Percentiles rank a stretch among this genome's conserved stretches.
phyloP scores from a whole-genome alignment of 2,888 invertebrate species.

The Nematopogon swammerdamellus region DNA sequence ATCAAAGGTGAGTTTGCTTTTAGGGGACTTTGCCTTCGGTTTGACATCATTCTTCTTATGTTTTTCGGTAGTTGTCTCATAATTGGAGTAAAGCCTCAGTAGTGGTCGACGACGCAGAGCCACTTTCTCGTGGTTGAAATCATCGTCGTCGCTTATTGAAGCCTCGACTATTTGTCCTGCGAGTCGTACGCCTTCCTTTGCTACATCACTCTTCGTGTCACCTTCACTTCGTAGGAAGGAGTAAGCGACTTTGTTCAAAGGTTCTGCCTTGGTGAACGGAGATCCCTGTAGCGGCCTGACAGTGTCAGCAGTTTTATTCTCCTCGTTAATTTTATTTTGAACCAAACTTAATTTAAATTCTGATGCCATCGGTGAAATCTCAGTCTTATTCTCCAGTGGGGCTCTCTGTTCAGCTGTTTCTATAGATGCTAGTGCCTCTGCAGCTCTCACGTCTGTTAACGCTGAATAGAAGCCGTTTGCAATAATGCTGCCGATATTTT shows the following conservation, averaged over 20 bases:
- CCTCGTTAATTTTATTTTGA: conserved; percentile 24
- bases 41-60: conserved; percentile 17
- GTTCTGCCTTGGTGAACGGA: conserved; percentile 33
- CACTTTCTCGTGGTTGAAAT: conserved; percentile 36
- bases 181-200: conserved; percentile 31
- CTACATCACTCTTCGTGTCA: conserved; percentile 27
- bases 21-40: conserved; percentile 41
- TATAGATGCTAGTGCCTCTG: conserved; percentile 56
- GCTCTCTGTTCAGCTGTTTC: conserved; percentile 52
- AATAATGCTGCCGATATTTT: conserved; percentile 31
- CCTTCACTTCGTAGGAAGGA: conserved; percentile 29
- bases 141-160: conserved; percentile 38
- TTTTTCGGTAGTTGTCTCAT: neutral
- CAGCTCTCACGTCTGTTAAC: conserved; percentile 60
- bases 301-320: conserved; percentile 25
- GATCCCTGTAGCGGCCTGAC: conserved; percentile 30
- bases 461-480: conserved; percentile 54
- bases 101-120: conserved; percentile 28
- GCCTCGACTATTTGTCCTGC: conserved; percentile 47
- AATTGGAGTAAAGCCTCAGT: conserved; percentile 19
- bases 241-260: conserved; percentile 33
- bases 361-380: conserved; percentile 19
- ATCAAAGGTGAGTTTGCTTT: conserved; percentile 40
- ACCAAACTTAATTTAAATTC: conserved; percentile 23
- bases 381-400: conserved; percentile 17